Evolutionary conservation across 2,888 invertebrate species (phyloP).

Genomic region (Andrena haemorrhoa): DNA sequence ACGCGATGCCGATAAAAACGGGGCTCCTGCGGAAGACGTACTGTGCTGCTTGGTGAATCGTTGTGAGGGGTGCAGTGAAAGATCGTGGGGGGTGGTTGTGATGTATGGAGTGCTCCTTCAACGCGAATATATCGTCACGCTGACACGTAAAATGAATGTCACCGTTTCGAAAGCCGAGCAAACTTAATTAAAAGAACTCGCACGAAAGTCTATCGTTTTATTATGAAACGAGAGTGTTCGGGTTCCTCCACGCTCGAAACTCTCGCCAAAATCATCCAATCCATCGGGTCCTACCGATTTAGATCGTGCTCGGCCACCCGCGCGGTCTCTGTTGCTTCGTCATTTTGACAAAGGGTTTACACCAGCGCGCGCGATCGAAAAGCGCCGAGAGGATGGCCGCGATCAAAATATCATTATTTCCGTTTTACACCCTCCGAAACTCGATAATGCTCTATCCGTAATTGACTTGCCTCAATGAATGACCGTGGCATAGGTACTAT

Average conservation of each 20-base stretch:
- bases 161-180: background rate
- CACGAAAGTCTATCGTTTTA: background rate
- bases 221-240: background rate
- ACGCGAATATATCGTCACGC: background rate
- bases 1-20: slow-evolving; percentile 65
- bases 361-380: slow-evolving; percentile 39
- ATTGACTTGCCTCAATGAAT: slow-evolving; percentile 74
- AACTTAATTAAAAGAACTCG: background rate
- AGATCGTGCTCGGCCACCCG: slow-evolving; percentile 12
- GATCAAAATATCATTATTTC: slow-evolving; percentile 72
- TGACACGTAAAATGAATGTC: background rate
- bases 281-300: slow-evolving; percentile 22
- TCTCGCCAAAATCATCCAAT: slow-evolving; percentile 12
- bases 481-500: slow-evolving; percentile 60
- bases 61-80: background rate
- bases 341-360: slow-evolving; percentile 61
- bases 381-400: slow-evolving; percentile 23
- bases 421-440: slow-evolving; percentile 72
- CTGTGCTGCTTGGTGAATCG: background rate
- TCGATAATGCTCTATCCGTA: slow-evolving; percentile 73
- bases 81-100: background rate
- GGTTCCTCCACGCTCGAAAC: slow-evolving; percentile 22
- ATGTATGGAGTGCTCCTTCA: background rate
- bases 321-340: slow-evolving; percentile 37
- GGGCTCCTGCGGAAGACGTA: slow-evolving; percentile 26